phyloP scores from a whole-genome alignment of 1,140 invertebrate genomes.

The Antheraea mylitta region DNA sequence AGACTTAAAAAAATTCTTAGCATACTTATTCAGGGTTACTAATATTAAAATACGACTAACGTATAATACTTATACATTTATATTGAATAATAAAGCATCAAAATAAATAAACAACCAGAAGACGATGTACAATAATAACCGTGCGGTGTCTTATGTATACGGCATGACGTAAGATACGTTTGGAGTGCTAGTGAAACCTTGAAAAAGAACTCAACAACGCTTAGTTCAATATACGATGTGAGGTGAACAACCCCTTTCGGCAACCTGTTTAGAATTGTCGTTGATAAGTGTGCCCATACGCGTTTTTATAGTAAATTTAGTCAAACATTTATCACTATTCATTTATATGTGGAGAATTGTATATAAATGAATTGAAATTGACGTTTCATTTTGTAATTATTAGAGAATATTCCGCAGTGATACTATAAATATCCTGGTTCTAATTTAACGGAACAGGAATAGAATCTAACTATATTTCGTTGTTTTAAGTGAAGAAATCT shows the following conservation, averaged over 20 bases:
- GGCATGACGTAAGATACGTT: conserved; percentile 10
- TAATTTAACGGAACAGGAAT: no score
- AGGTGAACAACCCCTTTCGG: conserved; percentile 51
- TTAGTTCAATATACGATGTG: conserved; percentile 38
- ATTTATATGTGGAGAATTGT: not conserved
- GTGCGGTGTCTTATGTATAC: not conserved
- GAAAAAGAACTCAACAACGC: conserved; percentile 28
- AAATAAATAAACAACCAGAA: not conserved
- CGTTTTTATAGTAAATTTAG: conserved; percentile 17
- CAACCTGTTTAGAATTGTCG: conserved; percentile 44
- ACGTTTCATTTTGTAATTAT: no score
- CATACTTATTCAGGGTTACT: no score
- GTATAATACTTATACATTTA: not conserved
- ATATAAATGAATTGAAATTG: not conserved
- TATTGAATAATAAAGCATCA: not conserved
- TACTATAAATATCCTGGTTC: no score
- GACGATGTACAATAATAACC: not conserved
- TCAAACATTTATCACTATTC: not conserved
- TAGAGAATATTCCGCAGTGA: no score
- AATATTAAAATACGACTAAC: not conserved
- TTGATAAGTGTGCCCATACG: conserved; percentile 28
- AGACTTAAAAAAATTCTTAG: no score
- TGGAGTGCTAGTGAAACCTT: conserved; percentile 18
- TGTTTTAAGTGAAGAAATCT: no score
- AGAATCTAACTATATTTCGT: no score